These are phyloP conservation scores for Centruroides vittatus DNA, from an alignment of 1,140 invertebrate genomes.

Conservation along the genomic window DNA sequence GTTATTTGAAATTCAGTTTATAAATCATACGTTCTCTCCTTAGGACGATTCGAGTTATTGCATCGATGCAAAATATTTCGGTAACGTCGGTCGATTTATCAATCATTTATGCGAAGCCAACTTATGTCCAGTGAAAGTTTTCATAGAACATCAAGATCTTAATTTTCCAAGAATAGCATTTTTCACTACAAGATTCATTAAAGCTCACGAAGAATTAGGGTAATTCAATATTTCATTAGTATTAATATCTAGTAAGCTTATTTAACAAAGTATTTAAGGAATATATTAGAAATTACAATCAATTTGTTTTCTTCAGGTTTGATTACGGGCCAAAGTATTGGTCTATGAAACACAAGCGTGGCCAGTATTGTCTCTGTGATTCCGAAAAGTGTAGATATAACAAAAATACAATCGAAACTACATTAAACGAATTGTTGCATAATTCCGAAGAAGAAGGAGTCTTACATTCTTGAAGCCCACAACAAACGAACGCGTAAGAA, in stretches of 20 bases:
- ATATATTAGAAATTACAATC: background rate
- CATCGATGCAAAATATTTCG: slow-evolving; percentile 75
- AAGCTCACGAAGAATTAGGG: slow-evolving; percentile 71
- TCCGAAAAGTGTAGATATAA: slow-evolving; percentile 66
- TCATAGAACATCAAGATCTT: slow-evolving; percentile 76
- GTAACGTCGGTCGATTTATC: slow-evolving; percentile 83
- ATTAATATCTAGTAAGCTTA: background rate
- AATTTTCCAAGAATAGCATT: slow-evolving; percentile 74
- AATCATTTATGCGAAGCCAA: slow-evolving; percentile 90
- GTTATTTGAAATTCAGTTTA: background rate
- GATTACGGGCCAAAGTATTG: slow-evolving; percentile 95
- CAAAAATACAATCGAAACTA: slow-evolving; percentile 45
- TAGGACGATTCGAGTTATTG: slow-evolving; percentile 61
- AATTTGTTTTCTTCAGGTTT: slow-evolving; percentile 47
- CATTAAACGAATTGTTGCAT: slow-evolving; percentile 25
- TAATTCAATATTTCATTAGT: slow-evolving; percentile 29
- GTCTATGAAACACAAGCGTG: slow-evolving; percentile 77
- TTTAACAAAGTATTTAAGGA: background rate
- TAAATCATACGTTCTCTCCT: slow-evolving; percentile 7
- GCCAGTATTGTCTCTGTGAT: slow-evolving; percentile 64
- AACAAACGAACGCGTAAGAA: no score
- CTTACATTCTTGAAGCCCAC: no score
- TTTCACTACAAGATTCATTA: slow-evolving; percentile 62
- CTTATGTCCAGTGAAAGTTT: slow-evolving; percentile 73
- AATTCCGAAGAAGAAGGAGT: no score